Conservation (phyloP, 2,888 invertebrate genomes). For the Cephus pulcher region DNA sequence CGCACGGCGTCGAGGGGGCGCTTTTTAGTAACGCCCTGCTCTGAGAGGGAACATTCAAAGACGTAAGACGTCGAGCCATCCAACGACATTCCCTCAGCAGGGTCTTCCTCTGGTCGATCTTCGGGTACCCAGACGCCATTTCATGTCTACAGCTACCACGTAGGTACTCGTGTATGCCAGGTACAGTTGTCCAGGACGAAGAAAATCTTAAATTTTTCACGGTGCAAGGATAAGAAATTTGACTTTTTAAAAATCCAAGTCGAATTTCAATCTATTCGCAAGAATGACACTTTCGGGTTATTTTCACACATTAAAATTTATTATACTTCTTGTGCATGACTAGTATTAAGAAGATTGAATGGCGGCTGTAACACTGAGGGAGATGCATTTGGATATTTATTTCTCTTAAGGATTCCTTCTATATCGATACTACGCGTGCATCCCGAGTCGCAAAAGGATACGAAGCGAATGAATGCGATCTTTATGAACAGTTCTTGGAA, state of each 20-base stretch:
- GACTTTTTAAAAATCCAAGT: not conserved
- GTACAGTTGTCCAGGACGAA: not conserved
- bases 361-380: not conserved
- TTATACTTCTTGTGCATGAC: not conserved
- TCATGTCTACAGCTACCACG: not conserved
- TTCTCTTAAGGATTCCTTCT: not conserved
- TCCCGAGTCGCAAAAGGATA: not conserved
- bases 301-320: not conserved
- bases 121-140: not conserved
- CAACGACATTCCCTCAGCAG: not conserved
- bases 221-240: not conserved
- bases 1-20: conserved; percentile 50
- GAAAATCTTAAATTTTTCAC: not conserved
- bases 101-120: not conserved
- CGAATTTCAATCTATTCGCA: not conserved
- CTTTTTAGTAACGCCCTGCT: conserved; percentile 43
- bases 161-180: not conserved
- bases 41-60: conserved; percentile 10
- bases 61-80: not conserved
- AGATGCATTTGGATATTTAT: not conserved
- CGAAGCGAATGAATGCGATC: not conserved
- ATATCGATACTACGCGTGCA: not conserved
- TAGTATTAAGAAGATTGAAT: not conserved
- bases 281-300: not conserved
- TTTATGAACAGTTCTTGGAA: not conserved